These are phyloP conservation scores for Heliconius hewitsoni DNA, from an alignment of 1,140 invertebrate species.

Conservation along the genomic window DNA sequence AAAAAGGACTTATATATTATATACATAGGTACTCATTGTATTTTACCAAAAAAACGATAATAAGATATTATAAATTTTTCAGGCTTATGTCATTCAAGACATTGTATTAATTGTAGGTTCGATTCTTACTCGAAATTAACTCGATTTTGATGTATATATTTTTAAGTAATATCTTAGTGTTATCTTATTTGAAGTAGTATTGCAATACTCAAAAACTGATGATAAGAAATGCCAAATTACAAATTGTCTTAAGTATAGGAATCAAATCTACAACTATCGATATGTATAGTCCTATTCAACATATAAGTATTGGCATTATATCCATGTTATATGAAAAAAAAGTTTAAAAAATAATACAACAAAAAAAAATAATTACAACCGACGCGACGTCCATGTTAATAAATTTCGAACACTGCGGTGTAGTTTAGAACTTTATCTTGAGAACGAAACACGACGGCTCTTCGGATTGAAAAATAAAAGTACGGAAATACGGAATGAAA, in stretches of 20 bases:
- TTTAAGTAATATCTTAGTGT: neutral
- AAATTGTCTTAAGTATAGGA: no score
- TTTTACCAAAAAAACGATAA: neutral
- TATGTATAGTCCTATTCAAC: no score
- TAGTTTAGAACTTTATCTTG: slow-evolving; percentile 13
- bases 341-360: neutral
- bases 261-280: no score
- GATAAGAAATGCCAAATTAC: no score
- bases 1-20: neutral
- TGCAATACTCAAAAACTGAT: no score
- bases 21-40: neutral
- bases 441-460: slow-evolving; percentile 19
- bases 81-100: no score
- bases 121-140: neutral
- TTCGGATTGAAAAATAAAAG: slow-evolving; percentile 31
- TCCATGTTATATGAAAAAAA: neutral
- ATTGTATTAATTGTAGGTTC: neutral
- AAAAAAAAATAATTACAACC: slow-evolving; percentile 25
- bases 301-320: neutral
- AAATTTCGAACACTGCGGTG: slow-evolving; percentile 29
- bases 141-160: no score
- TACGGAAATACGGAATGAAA: neutral
- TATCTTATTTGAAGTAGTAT: neutral
- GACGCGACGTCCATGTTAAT: slow-evolving; percentile 19
- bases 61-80: no score